Evolutionary conservation across 2,113 vertebrate genomes (phyloP).

Genomic region (Poeciliopsis retropinna): DNA sequence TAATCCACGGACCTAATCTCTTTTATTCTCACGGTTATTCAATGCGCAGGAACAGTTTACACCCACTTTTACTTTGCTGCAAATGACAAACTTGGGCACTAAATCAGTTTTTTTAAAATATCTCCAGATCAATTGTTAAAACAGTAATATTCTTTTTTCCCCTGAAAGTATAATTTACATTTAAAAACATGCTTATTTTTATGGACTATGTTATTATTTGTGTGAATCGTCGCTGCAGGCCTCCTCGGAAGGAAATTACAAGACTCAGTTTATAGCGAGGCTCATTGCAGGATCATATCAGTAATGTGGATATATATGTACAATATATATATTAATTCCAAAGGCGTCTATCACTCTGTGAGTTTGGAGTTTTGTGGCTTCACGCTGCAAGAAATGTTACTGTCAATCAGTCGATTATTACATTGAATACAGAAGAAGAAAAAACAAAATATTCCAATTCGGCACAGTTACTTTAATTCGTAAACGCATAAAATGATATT

Average conservation of each 20-base stretch:
- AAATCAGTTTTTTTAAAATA: background rate
- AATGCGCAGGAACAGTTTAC: background rate
- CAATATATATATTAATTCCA: background rate
- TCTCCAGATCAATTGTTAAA: background rate
- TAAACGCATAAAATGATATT: background rate
- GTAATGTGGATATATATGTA: too few relatives aligned
- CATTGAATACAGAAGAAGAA: background rate
- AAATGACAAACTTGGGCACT: background rate
- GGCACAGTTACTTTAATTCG: background rate
- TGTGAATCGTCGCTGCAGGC: slow-evolving; percentile 1
- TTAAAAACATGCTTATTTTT: background rate
- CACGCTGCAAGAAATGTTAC: slow-evolving; percentile 65
- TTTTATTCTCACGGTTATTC: slow-evolving; percentile 14
- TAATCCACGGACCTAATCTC: slow-evolving; percentile 58
- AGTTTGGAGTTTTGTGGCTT: slow-evolving; percentile 28
- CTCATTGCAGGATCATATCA: background rate
- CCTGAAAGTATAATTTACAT: background rate
- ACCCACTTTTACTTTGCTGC: background rate
- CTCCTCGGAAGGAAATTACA: background rate
- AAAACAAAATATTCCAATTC: slow-evolving; percentile 20
- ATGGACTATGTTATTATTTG: slow-evolving; percentile 1
- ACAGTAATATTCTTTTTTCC: background rate
- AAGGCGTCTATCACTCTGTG: background rate
- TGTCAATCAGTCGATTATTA: slow-evolving; percentile 17
- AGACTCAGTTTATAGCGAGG: background rate